phyloP scores from a whole-genome alignment of 2,113 vertebrate species.

The western clawed frog (Xenopus tropicalis) region UCB_Xtro_10.0 CM004443.2:82151501-82152000 shows the following conservation, averaged over 20 bases:
- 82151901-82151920: too few species aligned
- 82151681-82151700: neutral
- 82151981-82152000: too few species aligned
- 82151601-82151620: neutral
- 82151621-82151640: neutral
- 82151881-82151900: too few species aligned
- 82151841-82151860: neutral
- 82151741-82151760: neutral
- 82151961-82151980: too few species aligned
- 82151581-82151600: slow-evolving; percentile 21
- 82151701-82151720: neutral
- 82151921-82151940: too few species aligned
- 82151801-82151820: neutral
- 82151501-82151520: slow-evolving; percentile 27
- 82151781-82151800: neutral
- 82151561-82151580: neutral
- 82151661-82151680: neutral
- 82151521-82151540: slow-evolving; percentile 17
- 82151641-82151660: neutral
- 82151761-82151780: neutral
- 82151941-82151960: too few species aligned
- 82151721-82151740: neutral
- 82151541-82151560: slow-evolving; percentile 10
- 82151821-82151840: neutral
- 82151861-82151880: neutral